A percentile compares a stretch with the other conserved stretches of the same genome.
These are phyloP conservation scores for Caradrina kadenii DNA, from an alignment of 2,888 invertebrate genomes.

Conservation along the genomic window DNA sequence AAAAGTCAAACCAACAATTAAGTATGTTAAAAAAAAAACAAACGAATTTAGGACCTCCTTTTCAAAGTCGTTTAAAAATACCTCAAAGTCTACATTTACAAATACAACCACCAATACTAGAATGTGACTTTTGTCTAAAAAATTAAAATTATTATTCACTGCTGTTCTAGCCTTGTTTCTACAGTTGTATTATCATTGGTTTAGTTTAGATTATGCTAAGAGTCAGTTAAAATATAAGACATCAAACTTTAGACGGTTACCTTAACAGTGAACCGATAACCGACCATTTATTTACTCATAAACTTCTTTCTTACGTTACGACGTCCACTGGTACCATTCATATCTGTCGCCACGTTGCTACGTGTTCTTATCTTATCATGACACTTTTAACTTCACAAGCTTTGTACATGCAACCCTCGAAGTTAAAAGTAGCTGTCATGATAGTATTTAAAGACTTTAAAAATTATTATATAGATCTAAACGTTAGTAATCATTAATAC, in stretches of 20 bases:
- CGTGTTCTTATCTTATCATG: slow-evolving; percentile 52
- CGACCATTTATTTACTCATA: slow-evolving; percentile 15
- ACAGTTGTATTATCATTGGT: not conserved
- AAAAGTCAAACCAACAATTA: too few species aligned
- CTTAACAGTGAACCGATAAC: slow-evolving; percentile 1
- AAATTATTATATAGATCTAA: not conserved
- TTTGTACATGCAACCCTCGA: slow-evolving; percentile 26
- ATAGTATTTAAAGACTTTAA: slow-evolving; percentile 9
- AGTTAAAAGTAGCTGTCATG: slow-evolving; percentile 23
- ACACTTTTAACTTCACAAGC: slow-evolving; percentile 29
- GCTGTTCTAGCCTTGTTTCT: not conserved
- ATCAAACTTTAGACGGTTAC: not conserved
- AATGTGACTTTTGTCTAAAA: too few species aligned
- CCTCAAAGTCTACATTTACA: too few species aligned
- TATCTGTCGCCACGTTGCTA: slow-evolving; percentile 25
- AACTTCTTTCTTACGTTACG: slow-evolving; percentile 1
- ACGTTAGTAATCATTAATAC: too few species aligned
- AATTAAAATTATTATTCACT: too few species aligned
- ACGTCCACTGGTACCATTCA: slow-evolving; percentile 19
- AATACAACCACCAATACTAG: too few species aligned
- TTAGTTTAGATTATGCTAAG: not conserved
- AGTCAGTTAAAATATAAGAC: not conserved
- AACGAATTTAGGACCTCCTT: too few species aligned
- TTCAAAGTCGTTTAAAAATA: too few species aligned
- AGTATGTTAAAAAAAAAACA: too few species aligned